A percentile compares a stretch with the other conserved stretches of the same genome.
Evolutionary conservation across 1,140 invertebrate species (phyloP).

Genomic region (Chlorops oryzae): DNA sequence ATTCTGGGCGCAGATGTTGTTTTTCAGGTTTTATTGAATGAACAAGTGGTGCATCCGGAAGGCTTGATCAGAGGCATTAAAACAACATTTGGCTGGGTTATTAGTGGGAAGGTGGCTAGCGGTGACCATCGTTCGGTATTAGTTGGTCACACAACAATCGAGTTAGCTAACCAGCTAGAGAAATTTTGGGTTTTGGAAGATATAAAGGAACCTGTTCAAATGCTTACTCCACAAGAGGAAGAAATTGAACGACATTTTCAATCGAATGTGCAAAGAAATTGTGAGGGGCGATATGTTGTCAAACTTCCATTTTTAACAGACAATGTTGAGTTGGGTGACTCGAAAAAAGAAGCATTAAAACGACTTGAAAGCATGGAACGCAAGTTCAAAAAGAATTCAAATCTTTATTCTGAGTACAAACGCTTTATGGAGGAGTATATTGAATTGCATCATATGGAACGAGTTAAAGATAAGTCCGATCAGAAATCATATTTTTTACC

Average conservation of each 20-base stretch:
- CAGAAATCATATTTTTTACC: too few species aligned
- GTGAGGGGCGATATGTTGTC: constrained; percentile 1
- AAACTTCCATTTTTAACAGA: neutral
- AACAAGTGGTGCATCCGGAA: too few species aligned
- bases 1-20: neutral
- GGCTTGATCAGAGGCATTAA: neutral
- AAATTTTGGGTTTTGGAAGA: too few species aligned
- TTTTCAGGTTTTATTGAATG: neutral
- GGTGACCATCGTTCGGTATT: too few species aligned
- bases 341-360: constrained; percentile 1
- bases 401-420: neutral
- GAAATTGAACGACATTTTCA: constrained; percentile 1
- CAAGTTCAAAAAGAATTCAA: neutral
- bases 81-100: neutral
- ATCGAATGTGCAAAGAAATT: neutral
- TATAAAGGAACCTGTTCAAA: too few species aligned
- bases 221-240: constrained; percentile 8
- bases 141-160: too few species aligned
- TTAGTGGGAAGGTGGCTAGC: too few species aligned
- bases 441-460: too few species aligned
- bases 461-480: too few species aligned
- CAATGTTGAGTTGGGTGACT: neutral
- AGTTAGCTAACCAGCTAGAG: too few species aligned
- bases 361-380: constrained; percentile 1
- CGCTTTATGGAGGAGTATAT: constrained; percentile 9